A percentile compares a stretch with the other conserved stretches of the same genome.
Conservation (phyloP, 2,113 vertebrate genomes). For the Callipepla californica region DNA sequence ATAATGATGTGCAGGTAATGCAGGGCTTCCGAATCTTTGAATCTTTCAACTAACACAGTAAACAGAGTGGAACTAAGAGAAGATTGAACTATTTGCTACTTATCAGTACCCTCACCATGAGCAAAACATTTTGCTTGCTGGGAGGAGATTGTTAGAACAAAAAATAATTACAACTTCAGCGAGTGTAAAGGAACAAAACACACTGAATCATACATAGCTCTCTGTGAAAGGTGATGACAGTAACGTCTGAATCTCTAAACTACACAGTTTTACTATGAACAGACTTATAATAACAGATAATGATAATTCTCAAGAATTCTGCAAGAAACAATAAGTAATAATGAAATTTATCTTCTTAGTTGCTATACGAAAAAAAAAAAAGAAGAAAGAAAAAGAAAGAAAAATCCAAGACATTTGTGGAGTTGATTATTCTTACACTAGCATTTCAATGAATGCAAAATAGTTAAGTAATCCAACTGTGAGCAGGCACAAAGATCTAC, state of each 20-base stretch:
- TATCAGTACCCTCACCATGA: not conserved
- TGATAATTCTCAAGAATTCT: not conserved
- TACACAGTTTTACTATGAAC: not conserved
- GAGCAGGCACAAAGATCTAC: not conserved
- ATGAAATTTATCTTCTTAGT: not conserved
- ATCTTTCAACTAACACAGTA: not conserved
- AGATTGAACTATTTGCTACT: conserved; percentile 5
- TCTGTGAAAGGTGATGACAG: conserved; percentile 2
- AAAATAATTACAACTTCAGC: not conserved
- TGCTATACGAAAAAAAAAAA: not conserved
- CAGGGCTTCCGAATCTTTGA: not conserved
- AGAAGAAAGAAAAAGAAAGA: not conserved
- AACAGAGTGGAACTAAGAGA: not conserved
- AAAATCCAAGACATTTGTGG: not conserved
- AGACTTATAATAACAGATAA: conserved; percentile 14
- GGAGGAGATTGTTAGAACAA: not conserved
- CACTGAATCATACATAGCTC: conserved; percentile 24
- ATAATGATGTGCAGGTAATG: conserved; percentile 15
- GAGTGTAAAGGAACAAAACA: conserved; percentile 7
- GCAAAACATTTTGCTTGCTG: conserved; percentile 10
- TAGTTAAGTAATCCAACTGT: not conserved
- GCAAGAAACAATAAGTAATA: not conserved
- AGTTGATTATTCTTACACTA: not conserved
- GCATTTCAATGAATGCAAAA: not conserved
- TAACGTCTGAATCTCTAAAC: conserved; percentile 17